Conservation (phyloP, 2,888 invertebrate species). For the Apocheima hispidaria region DNA sequence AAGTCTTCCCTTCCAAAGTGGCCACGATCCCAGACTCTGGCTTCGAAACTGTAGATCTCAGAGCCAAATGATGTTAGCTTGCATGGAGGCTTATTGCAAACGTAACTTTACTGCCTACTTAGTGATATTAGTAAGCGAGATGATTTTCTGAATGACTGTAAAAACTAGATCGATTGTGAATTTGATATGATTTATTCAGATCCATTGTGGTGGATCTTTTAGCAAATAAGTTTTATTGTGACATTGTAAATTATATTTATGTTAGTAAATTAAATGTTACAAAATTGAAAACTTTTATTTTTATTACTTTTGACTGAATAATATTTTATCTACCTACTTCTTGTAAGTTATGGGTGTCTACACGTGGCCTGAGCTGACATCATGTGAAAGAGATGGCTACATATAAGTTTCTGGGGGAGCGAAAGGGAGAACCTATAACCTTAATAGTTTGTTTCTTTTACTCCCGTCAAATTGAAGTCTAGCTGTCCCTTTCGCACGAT, state of each 20-base stretch:
- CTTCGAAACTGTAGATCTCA: constrained; percentile 80
- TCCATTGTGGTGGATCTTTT: constrained; percentile 40
- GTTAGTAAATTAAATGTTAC: constrained; percentile 67
- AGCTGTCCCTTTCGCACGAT: no score
- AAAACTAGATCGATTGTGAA: constrained; percentile 45
- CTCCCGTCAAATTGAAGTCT: no score
- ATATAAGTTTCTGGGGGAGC: no score
- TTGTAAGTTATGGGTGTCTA: no score
- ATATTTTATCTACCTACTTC: no score
- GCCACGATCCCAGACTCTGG: constrained; percentile 74
- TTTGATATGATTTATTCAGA: constrained; percentile 21
- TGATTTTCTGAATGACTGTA: constrained; percentile 47
- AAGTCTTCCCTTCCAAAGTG: constrained; percentile 69
- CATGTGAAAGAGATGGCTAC: no score
- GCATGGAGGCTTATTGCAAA: constrained; percentile 37
- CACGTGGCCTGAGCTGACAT: no score
- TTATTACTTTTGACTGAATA: no score
- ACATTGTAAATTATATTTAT: constrained; percentile 76
- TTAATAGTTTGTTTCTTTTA: no score
- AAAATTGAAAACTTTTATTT: constrained; percentile 31
- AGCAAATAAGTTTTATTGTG: constrained; percentile 47
- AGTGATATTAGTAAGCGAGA: constrained; percentile 49
- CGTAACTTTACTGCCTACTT: constrained; percentile 43
- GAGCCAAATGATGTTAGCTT: constrained; percentile 60
- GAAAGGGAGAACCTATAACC: no score